Evolutionary conservation across 30 jellyfish, hydroid and myxozoan genomes (phyloP), one percentile per base, ranked within the genome.

Genomic region (Pseudorhiza aurosa): DNA sequence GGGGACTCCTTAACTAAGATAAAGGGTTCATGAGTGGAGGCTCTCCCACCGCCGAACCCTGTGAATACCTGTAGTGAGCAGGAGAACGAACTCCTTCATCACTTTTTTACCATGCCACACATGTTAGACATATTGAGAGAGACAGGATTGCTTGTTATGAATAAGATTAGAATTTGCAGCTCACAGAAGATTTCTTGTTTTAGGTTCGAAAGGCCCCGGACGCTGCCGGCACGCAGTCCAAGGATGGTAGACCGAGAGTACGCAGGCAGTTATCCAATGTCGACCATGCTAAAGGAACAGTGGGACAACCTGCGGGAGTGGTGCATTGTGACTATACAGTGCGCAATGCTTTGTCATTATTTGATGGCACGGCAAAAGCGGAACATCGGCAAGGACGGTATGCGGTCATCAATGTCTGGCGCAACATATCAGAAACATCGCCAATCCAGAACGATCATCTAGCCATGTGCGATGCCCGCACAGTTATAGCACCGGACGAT

Each of bases 401-500:
- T 58, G 79, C 79, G 0, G 63, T 58, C 12, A 36, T 77, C 8
- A 77, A 77, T 45, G 89, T 47, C 1, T 77, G 80, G 89, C 89
- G 89, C 19, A 77, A 59, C 47, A 59, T 77, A 46, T 58, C 89
- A 8, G 70, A 58, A 7, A 64, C 6, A 4, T 33, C 70, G 9
- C 89, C 89, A 2, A 65, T 77, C 8, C 72, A 77, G 25, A 47
- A 77, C 37, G 62, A 77, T 68, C 89, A 77, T 42, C 70, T 77
- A 0, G 89, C 89, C 17, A 65, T 77, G 45, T 77, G 89, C 29
- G 89, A 77, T 59, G 78, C 89, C 36, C 51, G 77, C 22, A 39
- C 89, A 18, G 68, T 77, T n/a, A 53, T 59, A 0, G 79, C 78
- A 1, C 89, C 89, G 3, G 89, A 77, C 71, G 89, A 77, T 40